Evolutionary conservation across 2,888 invertebrate species (phyloP).

Genomic region (Gandaritis pyraliata): DNA sequence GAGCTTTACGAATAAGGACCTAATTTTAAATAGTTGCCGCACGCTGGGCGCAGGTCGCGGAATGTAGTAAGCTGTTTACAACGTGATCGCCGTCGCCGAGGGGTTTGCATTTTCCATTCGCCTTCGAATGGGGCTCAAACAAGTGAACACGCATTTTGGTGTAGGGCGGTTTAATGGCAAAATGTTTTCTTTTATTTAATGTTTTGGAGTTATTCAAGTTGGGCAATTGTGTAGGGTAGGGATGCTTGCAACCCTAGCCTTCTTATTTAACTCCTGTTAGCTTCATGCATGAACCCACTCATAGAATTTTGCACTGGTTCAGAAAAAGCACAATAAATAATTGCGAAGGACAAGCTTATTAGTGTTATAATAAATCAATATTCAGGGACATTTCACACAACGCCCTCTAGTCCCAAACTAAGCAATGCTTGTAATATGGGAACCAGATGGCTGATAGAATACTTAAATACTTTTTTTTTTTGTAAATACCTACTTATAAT

Average conservation of each 20-base stretch:
- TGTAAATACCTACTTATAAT: too few species aligned
- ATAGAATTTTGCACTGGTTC: too few species aligned
- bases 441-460: too few species aligned
- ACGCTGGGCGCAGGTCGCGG: constrained; percentile 48
- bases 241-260: too few species aligned
- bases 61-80: constrained; percentile 76
- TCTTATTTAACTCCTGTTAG: neutral
- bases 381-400: too few species aligned
- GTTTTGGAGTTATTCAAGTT: constrained; percentile 9
- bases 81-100: constrained; percentile 62
- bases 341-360: too few species aligned
- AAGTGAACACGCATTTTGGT: constrained; percentile 52
- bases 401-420: too few species aligned
- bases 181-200: constrained; percentile 35
- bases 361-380: too few species aligned
- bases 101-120: constrained; percentile 60
- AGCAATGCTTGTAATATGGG: too few species aligned
- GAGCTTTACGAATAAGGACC: constrained; percentile 46
- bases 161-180: constrained; percentile 38
- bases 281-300: too few species aligned
- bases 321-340: too few species aligned
- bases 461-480: too few species aligned
- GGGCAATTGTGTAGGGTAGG: neutral
- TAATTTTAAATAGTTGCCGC: constrained; percentile 70
- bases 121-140: constrained; percentile 63